Evolutionary conservation across 2,888 invertebrate species (phyloP).

Genomic region (Melipona beecheii): DNA sequence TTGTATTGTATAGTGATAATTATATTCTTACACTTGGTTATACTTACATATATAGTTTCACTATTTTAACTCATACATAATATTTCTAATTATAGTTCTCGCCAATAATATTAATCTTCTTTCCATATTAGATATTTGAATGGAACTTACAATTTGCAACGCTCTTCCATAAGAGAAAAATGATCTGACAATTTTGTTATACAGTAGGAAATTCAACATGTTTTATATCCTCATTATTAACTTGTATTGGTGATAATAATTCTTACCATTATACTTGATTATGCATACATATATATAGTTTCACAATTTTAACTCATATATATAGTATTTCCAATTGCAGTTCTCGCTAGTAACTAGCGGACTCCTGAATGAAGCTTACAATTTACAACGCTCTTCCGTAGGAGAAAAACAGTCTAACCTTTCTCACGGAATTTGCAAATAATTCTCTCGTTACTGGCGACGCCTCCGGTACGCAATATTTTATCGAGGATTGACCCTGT

Average conservation of each 20-base stretch:
- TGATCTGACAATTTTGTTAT: not conserved
- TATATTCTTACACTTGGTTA: not conserved
- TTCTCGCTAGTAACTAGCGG: not conserved
- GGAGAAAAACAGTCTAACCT: not conserved
- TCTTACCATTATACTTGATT: not conserved
- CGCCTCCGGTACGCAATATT: constrained; percentile 30
- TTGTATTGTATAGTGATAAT: not conserved
- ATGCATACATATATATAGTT: not conserved
- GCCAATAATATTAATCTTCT: not conserved
- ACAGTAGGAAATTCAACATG: too few relatives aligned
- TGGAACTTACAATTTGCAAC: not conserved
- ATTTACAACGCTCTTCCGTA: not conserved
- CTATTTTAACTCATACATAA: not conserved
- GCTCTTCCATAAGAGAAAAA: not conserved
- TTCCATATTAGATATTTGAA: not conserved
- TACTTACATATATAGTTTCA: not conserved
- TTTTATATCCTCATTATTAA: not conserved
- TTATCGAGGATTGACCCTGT: constrained; percentile 51
- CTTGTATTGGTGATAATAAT: not conserved
- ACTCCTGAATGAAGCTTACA: not conserved
- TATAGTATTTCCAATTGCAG: not conserved
- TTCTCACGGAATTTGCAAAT: constrained; percentile 14
- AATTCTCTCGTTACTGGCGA: constrained; percentile 16
- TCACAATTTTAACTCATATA: not conserved
- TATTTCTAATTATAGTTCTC: not conserved